These are phyloP conservation scores for Macroramphosus scolopax DNA, from an alignment of 2,797 vertebrate species.

Conservation along the genomic window DNA sequence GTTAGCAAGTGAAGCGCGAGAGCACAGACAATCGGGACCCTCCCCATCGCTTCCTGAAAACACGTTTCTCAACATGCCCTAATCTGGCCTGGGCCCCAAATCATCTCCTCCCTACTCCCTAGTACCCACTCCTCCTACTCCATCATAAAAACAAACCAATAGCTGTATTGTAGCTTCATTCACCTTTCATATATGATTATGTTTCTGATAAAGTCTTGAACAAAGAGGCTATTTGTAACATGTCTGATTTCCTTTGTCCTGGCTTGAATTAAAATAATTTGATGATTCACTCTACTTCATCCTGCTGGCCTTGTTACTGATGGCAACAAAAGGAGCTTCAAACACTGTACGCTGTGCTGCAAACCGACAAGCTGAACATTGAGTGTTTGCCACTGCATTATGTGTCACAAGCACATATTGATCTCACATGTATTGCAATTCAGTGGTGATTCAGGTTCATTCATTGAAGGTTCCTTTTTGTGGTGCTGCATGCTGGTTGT, in stretches of 20 bases:
- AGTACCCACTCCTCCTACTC: not conserved
- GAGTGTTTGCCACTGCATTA: not conserved
- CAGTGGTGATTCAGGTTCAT: not conserved
- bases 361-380: not conserved
- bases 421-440: not conserved
- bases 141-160: conserved; percentile 12
- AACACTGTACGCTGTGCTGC: conserved; percentile 5
- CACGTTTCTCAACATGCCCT: conserved; percentile 43
- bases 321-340: conserved; percentile 22
- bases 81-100: conserved; percentile 35
- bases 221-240: conserved; percentile 10
- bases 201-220: not conserved
- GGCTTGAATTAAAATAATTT: conserved; percentile 31
- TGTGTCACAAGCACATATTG: not conserved
- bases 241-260: conserved; percentile 26
- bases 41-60: conserved; percentile 56
- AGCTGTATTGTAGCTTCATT: conserved; percentile 2
- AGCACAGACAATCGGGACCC: conserved; percentile 58
- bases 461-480: not conserved
- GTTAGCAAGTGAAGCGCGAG: conserved; percentile 74
- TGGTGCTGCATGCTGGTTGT: not conserved
- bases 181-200: not conserved
- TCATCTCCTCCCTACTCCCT: conserved; percentile 12
- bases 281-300: conserved; percentile 36
- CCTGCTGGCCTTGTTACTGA: conserved; percentile 43